Percentiles rank a stretch among this genome's conserved stretches.
Evolutionary conservation across 2,113 vertebrate species (phyloP).

Genomic region (Galeopterus variegatus): DNA sequence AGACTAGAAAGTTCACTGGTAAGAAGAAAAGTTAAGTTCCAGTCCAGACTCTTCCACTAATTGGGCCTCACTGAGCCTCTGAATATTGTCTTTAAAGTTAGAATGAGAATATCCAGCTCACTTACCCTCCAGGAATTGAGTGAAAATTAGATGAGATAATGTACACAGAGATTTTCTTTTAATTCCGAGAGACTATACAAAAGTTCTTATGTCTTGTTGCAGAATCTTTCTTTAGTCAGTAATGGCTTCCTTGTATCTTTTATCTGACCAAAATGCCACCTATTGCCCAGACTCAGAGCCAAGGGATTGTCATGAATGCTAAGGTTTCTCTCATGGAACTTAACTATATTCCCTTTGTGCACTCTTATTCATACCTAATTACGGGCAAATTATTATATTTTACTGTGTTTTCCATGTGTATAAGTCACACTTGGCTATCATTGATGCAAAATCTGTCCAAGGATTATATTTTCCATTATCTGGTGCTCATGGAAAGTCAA

Average conservation of each 20-base stretch:
- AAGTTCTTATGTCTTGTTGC: neutral
- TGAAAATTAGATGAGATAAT: neutral
- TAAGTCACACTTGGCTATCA: neutral
- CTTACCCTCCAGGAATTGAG: neutral
- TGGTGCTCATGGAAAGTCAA: neutral
- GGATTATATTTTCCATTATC: neutral
- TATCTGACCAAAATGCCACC: neutral
- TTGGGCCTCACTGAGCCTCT: neutral
- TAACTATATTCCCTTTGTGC: neutral
- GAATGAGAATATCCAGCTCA: neutral
- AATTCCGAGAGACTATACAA: neutral
- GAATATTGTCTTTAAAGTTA: neutral
- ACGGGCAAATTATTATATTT: neutral
- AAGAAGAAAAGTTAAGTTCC: neutral
- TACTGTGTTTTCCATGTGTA: neutral
- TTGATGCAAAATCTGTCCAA: neutral
- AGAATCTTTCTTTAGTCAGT: neutral
- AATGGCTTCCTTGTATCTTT: neutral
- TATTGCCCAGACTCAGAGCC: rapidly evolving
- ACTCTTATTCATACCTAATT: neutral
- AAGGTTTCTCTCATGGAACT: neutral
- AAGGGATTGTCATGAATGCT: neutral
- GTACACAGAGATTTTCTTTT: neutral
- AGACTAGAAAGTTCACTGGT: neutral
- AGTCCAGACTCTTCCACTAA: neutral